phyloP scores from a whole-genome alignment of 2,888 invertebrate species.

The Diadegma fenestrale region DNA sequence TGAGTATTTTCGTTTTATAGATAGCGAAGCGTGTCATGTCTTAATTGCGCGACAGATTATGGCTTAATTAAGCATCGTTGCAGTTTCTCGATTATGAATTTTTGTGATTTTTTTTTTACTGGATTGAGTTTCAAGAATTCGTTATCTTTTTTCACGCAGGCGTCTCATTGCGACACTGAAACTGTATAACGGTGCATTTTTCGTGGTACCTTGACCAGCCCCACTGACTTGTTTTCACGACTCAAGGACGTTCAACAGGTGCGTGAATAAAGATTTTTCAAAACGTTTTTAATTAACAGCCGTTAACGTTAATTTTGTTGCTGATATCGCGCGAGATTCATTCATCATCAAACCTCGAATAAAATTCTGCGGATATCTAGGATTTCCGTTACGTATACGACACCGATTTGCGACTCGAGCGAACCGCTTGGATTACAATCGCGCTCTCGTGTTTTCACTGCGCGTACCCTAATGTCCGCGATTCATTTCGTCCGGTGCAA shows the following conservation, averaged over 20 bases:
- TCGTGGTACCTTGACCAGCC: slow-evolving; percentile 33
- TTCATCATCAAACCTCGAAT: slow-evolving; percentile 11
- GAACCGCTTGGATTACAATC: slow-evolving; percentile 17
- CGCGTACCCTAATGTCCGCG: neutral
- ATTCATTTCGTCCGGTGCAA: slow-evolving; percentile 7
- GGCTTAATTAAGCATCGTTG: slow-evolving; percentile 69
- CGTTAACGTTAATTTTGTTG: neutral
- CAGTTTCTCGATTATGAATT: slow-evolving; percentile 50
- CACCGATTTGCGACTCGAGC: slow-evolving; percentile 23
- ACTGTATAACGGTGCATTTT: slow-evolving; percentile 22
- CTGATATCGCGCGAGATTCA: neutral
- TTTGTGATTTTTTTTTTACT: neutral
- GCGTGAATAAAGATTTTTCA: slow-evolving; percentile 21
- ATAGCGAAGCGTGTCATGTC: slow-evolving; percentile 72
- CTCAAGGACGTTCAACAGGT: slow-evolving; percentile 58
- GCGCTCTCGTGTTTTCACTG: neutral
- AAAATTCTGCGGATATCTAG: neutral
- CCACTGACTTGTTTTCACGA: slow-evolving; percentile 18
- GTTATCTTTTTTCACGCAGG: slow-evolving; percentile 12
- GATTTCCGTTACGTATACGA: neutral
- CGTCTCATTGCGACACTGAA: slow-evolving; percentile 1
- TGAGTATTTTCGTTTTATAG: slow-evolving; percentile 70
- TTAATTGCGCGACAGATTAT: slow-evolving; percentile 81
- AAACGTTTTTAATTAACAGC: neutral
- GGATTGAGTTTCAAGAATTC: neutral